Conservation (phyloP, 1,140 invertebrate species). For the Bombus superbus region DNA sequence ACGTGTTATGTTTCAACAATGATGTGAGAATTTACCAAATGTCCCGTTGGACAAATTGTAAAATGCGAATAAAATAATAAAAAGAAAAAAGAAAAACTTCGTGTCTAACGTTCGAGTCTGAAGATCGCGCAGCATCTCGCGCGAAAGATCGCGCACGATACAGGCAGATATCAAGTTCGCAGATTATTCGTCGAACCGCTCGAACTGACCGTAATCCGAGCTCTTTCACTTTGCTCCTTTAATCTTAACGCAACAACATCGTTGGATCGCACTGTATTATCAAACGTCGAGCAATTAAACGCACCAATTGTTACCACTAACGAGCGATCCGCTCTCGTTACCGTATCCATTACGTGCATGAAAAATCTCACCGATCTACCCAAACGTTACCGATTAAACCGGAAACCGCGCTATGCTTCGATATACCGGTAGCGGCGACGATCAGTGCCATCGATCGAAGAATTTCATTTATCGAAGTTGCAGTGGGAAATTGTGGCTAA, state of each 20-base stretch:
- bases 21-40: no score
- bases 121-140: no score
- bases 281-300: background rate
- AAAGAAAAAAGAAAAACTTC: no score
- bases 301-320: background rate
- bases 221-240: background rate
- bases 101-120: no score
- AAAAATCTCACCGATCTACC: background rate
- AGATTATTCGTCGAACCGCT: background rate
- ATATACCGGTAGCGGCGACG: no score
- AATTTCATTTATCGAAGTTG: conserved; percentile 37
- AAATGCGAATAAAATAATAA: no score
- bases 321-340: background rate
- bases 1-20: no score
- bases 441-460: background rate
- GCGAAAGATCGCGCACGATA: no score
- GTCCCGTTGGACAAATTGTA: no score
- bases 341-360: no score
- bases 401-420: no score
- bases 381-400: background rate
- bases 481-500: background rate
- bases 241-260: background rate
- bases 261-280: background rate
- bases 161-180: background rate
- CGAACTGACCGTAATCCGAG: background rate